A percentile compares a stretch with the other conserved stretches of the same genome.
Conservation (phyloP, 2,113 vertebrate genomes). For the Marmota monax region DNA sequence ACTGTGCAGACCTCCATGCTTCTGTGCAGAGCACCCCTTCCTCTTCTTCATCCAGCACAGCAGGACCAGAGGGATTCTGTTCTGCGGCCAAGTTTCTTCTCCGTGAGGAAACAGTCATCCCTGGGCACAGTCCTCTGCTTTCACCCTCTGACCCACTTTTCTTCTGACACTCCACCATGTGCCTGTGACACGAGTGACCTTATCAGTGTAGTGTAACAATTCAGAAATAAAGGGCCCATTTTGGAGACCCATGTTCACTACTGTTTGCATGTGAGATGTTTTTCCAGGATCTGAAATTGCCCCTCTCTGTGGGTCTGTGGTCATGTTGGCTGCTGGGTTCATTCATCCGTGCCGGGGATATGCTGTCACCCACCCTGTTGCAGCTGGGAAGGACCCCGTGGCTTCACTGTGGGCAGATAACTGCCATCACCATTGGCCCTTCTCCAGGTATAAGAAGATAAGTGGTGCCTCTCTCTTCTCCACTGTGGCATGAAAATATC, state of each 20-base stretch:
- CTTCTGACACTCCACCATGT: not conserved
- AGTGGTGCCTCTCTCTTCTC: not conserved
- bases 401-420: not conserved
- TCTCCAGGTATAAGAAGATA: too few species aligned
- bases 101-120: accelerated
- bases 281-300: not conserved
- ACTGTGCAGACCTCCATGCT: too few species aligned
- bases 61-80: too few species aligned
- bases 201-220: not conserved
- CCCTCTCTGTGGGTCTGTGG: not conserved
- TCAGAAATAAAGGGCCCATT: slow-evolving; percentile 65
- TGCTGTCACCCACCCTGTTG: too few species aligned
- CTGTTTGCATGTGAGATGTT: accelerated
- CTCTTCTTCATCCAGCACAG: too few species aligned
- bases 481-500: too few species aligned
- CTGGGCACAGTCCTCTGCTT: accelerated
- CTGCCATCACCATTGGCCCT: accelerated
- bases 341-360: too few species aligned
- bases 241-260: not conserved
- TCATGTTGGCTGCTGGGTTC: accelerated
- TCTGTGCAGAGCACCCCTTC: too few species aligned
- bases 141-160: not conserved
- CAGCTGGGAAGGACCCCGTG: not conserved
- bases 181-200: not conserved
- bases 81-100: too few species aligned